Base-by-base conservation (phyloP, 2,113 vertebrate species). In the Charadrius vociferus region DNA sequence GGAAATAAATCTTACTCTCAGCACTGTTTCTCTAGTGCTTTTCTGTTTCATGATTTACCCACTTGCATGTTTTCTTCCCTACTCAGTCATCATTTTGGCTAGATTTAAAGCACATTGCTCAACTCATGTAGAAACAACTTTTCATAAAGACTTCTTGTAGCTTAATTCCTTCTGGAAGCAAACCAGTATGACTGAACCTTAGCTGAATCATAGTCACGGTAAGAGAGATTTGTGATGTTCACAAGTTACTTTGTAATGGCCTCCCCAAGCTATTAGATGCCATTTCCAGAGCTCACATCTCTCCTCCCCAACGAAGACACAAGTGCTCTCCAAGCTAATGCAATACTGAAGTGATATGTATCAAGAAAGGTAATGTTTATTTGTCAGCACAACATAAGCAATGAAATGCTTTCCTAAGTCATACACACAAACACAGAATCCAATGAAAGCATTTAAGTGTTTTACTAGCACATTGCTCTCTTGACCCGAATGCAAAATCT, bases 31-130 rank as follows among this genome's bases (percentile, higher is more conserved):
- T 65, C 50, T 63, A 27, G 19, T 43, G 32, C 3, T 1, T n/a
- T 92, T 87, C 67, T 78, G 63, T 49, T 96, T 82, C 50, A 43
- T 9, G 14, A 94, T 53, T 91, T 95, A 93, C 80, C 92, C 58
- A 68, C 58, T 92, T 30, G 5, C 29, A 1, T 78, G 37, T 63
- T 92, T 95, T 78, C 66, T 94, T 61, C 79, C 34, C 63, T 45
- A 47, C 12, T 74, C 66, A 37, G 87, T 95, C 79, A 55, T 73
- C 34, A 43, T 94, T 96, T 59, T 92, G 75, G 92, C 88, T 62
- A 22, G 56, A 88, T 93, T 94, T 73, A 91, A 91, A 91, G 83
- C 58, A 68, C 10, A 63, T 71, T 95, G 68, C 85, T 88, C 72
- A 97, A 84, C 36, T 81, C 22, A 3, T 19, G 24, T 14, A 89